These are phyloP conservation scores for Betta splendens DNA, from an alignment of 2,797 vertebrate genomes.

Conservation along the genomic window DNA sequence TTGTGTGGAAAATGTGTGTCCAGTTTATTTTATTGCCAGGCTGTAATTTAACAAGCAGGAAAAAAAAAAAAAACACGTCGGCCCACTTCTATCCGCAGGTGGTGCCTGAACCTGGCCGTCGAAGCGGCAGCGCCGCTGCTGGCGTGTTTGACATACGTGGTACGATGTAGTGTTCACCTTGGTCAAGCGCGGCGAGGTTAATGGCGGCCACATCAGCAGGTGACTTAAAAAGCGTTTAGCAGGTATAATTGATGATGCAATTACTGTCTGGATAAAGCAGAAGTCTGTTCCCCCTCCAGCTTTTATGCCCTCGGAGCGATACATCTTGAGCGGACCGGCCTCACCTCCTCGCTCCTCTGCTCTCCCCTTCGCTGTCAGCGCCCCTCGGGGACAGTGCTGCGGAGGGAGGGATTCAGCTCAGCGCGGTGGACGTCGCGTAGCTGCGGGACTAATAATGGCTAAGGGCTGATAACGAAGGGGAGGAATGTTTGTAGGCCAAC, in stretches of 20 bases:
- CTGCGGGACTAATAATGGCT: constrained; percentile 13
- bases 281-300: constrained; percentile 61
- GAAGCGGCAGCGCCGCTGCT: constrained; percentile 23
- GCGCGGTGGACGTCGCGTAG: constrained; percentile 14
- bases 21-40: neutral
- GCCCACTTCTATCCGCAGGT: neutral
- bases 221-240: constrained; percentile 75
- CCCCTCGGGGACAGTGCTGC: constrained; percentile 21
- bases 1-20: neutral
- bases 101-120: neutral
- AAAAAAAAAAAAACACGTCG: neutral
- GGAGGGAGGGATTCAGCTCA: constrained; percentile 24
- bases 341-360: constrained; percentile 23
- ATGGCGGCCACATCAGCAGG: constrained; percentile 70
- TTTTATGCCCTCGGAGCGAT: constrained; percentile 36
- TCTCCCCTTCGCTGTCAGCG: constrained; percentile 1
- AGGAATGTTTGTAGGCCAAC: too few relatives aligned
- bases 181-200: constrained; percentile 74
- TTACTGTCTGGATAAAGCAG: constrained; percentile 69
- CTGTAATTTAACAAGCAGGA: constrained; percentile 6
- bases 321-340: constrained; percentile 42
- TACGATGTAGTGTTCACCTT: constrained; percentile 68
- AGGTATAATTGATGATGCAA: constrained; percentile 78
- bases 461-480: constrained; percentile 6
- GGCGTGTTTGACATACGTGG: constrained; percentile 59